Conservation (phyloP, 2,888 invertebrate species). For the Leucoptera coffeella region DNA sequence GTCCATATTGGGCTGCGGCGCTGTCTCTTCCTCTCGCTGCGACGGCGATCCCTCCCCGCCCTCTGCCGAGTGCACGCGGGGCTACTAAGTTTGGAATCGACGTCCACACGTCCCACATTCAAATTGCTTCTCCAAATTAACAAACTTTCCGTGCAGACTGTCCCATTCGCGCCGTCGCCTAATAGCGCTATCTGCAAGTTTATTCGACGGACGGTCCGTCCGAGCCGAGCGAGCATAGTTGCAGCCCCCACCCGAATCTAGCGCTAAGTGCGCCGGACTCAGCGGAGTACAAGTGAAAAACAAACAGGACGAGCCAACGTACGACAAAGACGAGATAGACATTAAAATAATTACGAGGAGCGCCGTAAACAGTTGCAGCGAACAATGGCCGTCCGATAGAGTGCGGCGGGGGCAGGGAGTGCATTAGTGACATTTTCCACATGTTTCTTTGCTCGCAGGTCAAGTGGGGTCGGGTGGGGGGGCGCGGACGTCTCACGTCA, state of each 20-base stretch:
- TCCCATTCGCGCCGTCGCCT: slow-evolving; percentile 4
- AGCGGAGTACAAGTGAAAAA: not conserved
- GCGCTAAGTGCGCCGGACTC: not conserved
- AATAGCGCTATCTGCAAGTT: slow-evolving; percentile 4
- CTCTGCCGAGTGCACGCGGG: too few relatives aligned
- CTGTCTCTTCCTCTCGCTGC: not conserved
- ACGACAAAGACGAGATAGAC: not conserved
- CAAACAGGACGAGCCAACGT: not conserved
- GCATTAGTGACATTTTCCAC: slow-evolving; percentile 52
- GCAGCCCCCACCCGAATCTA: not conserved
- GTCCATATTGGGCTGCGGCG: slow-evolving; percentile 14
- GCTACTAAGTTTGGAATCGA: slow-evolving; percentile 11
- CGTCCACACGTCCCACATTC: slow-evolving; percentile 11
- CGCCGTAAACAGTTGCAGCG: slow-evolving; percentile 1
- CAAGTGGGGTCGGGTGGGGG: slow-evolving; percentile 15
- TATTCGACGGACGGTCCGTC: slow-evolving; percentile 5
- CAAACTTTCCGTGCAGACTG: slow-evolving; percentile 14
- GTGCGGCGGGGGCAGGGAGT: too few relatives aligned
- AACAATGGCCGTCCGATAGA: too few relatives aligned
- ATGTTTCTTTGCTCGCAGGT: slow-evolving; percentile 40
- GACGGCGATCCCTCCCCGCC: too few relatives aligned
- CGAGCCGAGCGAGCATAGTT: slow-evolving; percentile 2
- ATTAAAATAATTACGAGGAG: not conserved
- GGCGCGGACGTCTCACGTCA: slow-evolving; percentile 49
- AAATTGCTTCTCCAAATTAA: slow-evolving; percentile 21